phyloP scores from a whole-genome alignment of 1,140 invertebrate genomes.

The Drosophila hydei region DNA sequence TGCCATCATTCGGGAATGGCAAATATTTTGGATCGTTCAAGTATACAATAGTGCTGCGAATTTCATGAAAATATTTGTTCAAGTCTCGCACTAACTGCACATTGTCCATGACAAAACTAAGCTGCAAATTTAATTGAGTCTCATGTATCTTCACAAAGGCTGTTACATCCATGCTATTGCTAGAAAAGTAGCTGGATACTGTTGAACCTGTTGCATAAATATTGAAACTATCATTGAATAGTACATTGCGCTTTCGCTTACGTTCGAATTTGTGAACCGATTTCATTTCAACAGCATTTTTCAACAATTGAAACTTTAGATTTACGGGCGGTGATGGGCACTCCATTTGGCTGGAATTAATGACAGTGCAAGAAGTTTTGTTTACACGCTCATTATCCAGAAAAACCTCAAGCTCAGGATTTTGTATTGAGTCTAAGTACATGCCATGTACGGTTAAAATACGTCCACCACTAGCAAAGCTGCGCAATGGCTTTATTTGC shows the following conservation, averaged over 20 bases:
- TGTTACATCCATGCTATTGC: constrained; percentile 56
- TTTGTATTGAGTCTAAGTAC: constrained; percentile 95
- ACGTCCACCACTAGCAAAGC: constrained; percentile 95
- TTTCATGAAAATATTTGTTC: constrained; percentile 92
- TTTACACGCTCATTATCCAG: constrained; percentile 87
- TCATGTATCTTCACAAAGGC: constrained; percentile 83
- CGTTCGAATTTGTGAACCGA: constrained; percentile 5
- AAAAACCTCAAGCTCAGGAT: constrained; percentile 91
- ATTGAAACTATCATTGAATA: constrained; percentile 46
- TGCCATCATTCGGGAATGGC: constrained; percentile 91
- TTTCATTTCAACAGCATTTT: constrained; percentile 3
- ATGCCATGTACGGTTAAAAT: constrained; percentile 97
- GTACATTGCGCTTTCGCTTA: constrained; percentile 26
- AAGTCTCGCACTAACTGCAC: constrained; percentile 94
- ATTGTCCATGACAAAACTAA: constrained; percentile 98
- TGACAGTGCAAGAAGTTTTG: constrained; percentile 92
- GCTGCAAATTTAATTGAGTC: constrained; percentile 88
- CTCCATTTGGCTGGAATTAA: constrained; percentile 96
- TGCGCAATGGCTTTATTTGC: constrained; percentile 94
- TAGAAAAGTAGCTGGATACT: constrained; percentile 39
- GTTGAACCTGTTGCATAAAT: constrained; percentile 50
- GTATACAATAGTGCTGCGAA: constrained; percentile 92
- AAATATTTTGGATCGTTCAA: constrained; percentile 96
- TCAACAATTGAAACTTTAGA: constrained; percentile 84
- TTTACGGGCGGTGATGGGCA: constrained; percentile 96